Evolutionary conservation across 2,113 vertebrate genomes (phyloP), one percentile per base, ranked within the genome.

Genomic region (Jacana jacana): DNA sequence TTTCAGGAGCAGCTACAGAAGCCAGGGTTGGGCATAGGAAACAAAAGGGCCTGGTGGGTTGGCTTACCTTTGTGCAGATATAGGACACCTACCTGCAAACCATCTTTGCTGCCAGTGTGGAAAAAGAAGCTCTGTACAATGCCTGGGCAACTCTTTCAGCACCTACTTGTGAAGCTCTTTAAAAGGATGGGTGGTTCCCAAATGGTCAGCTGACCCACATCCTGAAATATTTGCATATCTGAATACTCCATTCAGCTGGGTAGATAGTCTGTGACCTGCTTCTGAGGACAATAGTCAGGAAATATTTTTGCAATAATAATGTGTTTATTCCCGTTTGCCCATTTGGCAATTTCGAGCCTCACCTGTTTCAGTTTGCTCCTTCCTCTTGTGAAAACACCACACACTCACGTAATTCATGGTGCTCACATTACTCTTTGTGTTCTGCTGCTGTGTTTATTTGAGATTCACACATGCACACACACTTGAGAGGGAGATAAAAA

Each of bases 401-500:
- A 57, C 0, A 2, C 14, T 64, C 22, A 31, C 1, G 0, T 60
- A 93, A 79, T 39, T 71, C 46, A 46, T 73, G 3, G 2, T 55
- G 68, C 23, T 71, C 72, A 46, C 19, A 25, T 35, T 83, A 83
- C 31, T 89, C 71, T 42, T 39, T 27, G 30, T 71, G 49, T 76
- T 81, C 69, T 79, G 46, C 17, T 89, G 58, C 42, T 64, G 17
- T 63, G 39, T 89, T 95, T 93, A 71, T 78, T 95, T 87, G 81
- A 91, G 81, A 85, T 87, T 92, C 81, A 89, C 73, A 76, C 39
- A 39, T 31, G 22, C 69, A 71, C 30, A 73, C 18, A 48, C 40
- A 68, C 57, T 95, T 81, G 61, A 72, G 73, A 95, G 35, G 10
- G n/a, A 95, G 80, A 89, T 92, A 93, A 95, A 96, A 93, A 88